A percentile compares a stretch with the other conserved stretches of the same genome.
phyloP scores from a whole-genome alignment of 1,140 invertebrate genomes.

The Cydia fagiglandana region DNA sequence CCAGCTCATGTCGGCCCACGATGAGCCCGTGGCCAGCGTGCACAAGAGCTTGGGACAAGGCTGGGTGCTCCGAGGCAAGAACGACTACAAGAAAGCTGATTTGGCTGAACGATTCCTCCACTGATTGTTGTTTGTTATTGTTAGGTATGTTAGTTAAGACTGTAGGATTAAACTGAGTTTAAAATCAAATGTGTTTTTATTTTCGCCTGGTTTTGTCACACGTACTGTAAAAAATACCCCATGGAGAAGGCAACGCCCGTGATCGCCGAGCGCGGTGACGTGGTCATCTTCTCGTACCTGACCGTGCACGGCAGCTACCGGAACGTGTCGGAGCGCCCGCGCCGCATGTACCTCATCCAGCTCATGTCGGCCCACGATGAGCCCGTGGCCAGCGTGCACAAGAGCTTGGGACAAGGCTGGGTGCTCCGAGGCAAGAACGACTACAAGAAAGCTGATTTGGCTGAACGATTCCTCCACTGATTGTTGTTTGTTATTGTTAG shows the following conservation, averaged over 20 bases:
- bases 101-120: slow-evolving; percentile 22
- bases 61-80: slow-evolving; percentile 77
- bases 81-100: slow-evolving; percentile 43
- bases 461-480: slow-evolving; percentile 24
- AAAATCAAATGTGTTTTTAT: not conserved
- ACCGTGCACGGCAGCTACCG: slow-evolving; percentile 81
- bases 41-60: slow-evolving; percentile 77
- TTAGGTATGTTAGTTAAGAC: not conserved
- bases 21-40: slow-evolving; percentile 66
- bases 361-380: slow-evolving; percentile 78
- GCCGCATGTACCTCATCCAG: slow-evolving; percentile 81
- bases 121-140: slow-evolving; percentile 11
- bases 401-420: slow-evolving; percentile 75
- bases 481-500: not conserved
- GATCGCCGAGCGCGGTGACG: slow-evolving; percentile 73
- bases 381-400: slow-evolving; percentile 65
- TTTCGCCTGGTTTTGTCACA: not conserved
- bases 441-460: slow-evolving; percentile 15
- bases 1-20: slow-evolving; percentile 78
- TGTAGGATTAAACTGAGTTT: not conserved
- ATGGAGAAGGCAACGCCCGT: slow-evolving; percentile 77
- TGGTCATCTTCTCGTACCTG: slow-evolving; percentile 81
- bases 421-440: slow-evolving; percentile 77
- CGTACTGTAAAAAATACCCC: slow-evolving; percentile 69
- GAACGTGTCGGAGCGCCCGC: slow-evolving; percentile 71